phyloP scores from a whole-genome alignment of 2,113 vertebrate species.

The Leucopsar rothschildi region DNA sequence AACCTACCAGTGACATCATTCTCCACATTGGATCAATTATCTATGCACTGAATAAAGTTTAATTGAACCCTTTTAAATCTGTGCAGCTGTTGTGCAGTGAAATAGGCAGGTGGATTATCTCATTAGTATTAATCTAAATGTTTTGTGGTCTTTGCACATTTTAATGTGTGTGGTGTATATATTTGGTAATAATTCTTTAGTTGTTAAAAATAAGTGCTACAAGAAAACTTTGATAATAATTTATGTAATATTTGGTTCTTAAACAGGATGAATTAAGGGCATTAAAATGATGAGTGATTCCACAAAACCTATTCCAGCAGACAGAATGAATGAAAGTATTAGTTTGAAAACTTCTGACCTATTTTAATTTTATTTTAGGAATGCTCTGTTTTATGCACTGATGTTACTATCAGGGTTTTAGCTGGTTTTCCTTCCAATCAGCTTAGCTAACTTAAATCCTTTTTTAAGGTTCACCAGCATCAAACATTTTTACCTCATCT shows the following conservation, averaged over 20 bases:
- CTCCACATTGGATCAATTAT: conserved; percentile 67
- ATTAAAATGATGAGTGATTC: conserved; percentile 48
- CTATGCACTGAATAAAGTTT: conserved; percentile 71
- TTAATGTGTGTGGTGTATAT: conserved; percentile 47
- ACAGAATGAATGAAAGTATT: conserved; percentile 50
- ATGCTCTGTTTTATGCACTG: conserved; percentile 20
- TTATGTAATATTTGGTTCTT: conserved; percentile 49
- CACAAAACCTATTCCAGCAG: conserved; percentile 41
- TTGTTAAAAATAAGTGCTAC: conserved; percentile 47
- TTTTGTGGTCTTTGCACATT: conserved; percentile 60
- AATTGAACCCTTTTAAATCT: conserved; percentile 71
- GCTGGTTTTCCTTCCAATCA: conserved; percentile 46
- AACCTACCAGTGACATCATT: conserved; percentile 54
- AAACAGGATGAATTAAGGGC: conserved; percentile 31
- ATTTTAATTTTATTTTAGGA: conserved; percentile 63
- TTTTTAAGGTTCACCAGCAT: conserved; percentile 43
- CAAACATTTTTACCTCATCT: conserved; percentile 44
- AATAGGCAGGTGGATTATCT: conserved; percentile 65
- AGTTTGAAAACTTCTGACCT: conserved; percentile 60
- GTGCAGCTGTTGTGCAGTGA: conserved; percentile 61
- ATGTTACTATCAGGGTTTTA: conserved; percentile 47
- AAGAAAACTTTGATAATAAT: conserved; percentile 46
- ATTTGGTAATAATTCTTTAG: conserved; percentile 54
- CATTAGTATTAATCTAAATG: conserved; percentile 70
- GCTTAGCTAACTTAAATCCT: conserved; percentile 52